Percentiles rank a stretch among this genome's conserved stretches.
These are phyloP conservation scores for Platycheirus rosarum DNA, from an alignment of 2,888 invertebrate genomes.

Conservation along the genomic window DNA sequence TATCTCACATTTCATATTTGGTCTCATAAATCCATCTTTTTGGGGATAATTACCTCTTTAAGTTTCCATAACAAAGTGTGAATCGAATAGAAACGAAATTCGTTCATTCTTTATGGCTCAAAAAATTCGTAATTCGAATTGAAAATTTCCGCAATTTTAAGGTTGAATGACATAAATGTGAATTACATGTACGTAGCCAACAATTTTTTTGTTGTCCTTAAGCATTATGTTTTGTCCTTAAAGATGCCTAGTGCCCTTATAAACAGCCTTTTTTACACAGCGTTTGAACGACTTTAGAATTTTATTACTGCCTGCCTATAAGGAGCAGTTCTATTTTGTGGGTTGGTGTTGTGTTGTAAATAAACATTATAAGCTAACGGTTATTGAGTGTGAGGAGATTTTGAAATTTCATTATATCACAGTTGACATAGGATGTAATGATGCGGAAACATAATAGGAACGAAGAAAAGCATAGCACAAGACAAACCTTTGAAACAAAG, in stretches of 20 bases:
- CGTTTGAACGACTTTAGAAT: too few relatives aligned
- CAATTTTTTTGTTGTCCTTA: too few relatives aligned
- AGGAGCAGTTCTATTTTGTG: background rate
- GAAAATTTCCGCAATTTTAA: conserved; percentile 20
- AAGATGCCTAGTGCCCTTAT: too few relatives aligned
- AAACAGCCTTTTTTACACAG: background rate
- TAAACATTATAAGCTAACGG: conserved; percentile 55
- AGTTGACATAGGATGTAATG: conserved; percentile 62
- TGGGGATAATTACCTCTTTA: conserved; percentile 43
- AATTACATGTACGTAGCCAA: too few relatives aligned
- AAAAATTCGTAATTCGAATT: background rate
- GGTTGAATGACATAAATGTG: background rate
- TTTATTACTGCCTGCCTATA: too few relatives aligned
- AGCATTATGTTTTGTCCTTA: too few relatives aligned
- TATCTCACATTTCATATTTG: conserved; percentile 40
- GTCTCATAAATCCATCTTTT: conserved; percentile 47
- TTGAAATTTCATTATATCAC: conserved; percentile 63
- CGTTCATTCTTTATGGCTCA: background rate
- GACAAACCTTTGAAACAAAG: too few relatives aligned
- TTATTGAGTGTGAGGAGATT: conserved; percentile 31
- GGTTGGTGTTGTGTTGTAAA: conserved; percentile 1
- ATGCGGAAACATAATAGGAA: conserved; percentile 58
- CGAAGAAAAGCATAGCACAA: background rate
- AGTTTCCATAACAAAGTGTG: conserved; percentile 7
- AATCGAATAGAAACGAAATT: background rate